These are phyloP conservation scores for Falco biarmicus DNA, from an alignment of 2,797 vertebrate species.

Conservation along the genomic window DNA sequence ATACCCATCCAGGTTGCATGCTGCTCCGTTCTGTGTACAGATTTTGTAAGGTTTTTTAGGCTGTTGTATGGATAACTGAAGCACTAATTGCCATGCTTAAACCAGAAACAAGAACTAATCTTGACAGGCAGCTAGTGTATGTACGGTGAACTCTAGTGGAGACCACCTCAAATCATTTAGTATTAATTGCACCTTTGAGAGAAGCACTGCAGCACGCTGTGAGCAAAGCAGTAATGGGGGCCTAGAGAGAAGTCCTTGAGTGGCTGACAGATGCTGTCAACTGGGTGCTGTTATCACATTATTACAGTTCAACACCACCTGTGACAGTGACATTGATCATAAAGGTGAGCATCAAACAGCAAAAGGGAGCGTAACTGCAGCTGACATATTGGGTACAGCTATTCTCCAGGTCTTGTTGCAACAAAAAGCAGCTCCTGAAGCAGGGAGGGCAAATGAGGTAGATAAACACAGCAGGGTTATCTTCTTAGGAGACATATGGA, in stretches of 20 bases:
- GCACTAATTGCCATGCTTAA: not conserved
- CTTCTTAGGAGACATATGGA: not conserved
- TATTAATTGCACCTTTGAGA: not conserved
- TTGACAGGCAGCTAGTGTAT: not conserved
- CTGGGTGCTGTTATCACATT: not conserved
- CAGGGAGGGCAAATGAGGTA: not conserved
- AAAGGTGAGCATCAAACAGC: not conserved
- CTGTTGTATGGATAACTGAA: not conserved
- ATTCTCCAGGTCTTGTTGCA: not conserved
- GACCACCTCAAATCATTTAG: not conserved
- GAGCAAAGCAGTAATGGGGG: not conserved
- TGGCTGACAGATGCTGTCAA: not conserved
- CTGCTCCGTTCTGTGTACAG: not conserved
- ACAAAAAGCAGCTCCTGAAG: not conserved
- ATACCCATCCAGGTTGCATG: not conserved
- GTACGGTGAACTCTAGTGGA: not conserved
- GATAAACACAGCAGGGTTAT: not conserved
- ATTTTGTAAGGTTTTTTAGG: not conserved
- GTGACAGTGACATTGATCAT: not conserved
- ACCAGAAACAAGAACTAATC: not conserved
- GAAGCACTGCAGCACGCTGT: not conserved
- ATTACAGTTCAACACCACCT: not conserved
- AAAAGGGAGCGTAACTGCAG: not conserved
- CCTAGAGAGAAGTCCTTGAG: not conserved
- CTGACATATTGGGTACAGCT: not conserved